A percentile compares a stretch with the other conserved stretches of the same genome.
Conservation (phyloP, 2,888 invertebrate genomes). For the Atrina japonica region DNA sequence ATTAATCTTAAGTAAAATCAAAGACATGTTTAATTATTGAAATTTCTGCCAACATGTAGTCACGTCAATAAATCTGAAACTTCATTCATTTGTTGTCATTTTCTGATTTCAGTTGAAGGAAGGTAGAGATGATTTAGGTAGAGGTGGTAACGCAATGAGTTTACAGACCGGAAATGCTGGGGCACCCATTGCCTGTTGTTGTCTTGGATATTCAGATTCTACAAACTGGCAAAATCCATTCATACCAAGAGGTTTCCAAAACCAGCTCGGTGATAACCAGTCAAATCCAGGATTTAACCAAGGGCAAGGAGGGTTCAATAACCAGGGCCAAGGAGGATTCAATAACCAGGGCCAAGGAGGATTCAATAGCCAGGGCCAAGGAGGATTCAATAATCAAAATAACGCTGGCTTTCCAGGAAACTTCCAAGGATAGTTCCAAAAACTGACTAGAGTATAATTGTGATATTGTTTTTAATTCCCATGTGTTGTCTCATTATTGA, state of each 20-base stretch:
- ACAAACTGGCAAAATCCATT: constrained; percentile 61
- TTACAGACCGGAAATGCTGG: constrained; percentile 62
- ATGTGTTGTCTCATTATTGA: too few relatives aligned
- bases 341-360: neutral
- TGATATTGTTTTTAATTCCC: too few relatives aligned
- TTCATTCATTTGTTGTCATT: too few relatives aligned
- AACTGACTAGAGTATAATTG: neutral
- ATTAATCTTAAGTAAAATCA: too few relatives aligned
- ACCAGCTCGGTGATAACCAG: neutral
- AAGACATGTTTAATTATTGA: too few relatives aligned
- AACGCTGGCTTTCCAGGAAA: constrained; percentile 11
- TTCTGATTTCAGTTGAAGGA: constrained; percentile 53
- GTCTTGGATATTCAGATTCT: constrained; percentile 52
- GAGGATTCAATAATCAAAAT: neutral
- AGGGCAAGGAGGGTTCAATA: neutral
- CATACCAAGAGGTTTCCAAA: constrained; percentile 28
- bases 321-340: neutral
- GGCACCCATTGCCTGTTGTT: constrained; percentile 60
- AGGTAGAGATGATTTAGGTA: constrained; percentile 59
- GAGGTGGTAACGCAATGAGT: constrained; percentile 53
- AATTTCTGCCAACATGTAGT: too few relatives aligned
- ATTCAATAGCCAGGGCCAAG: neutral
- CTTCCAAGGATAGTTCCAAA: constrained; percentile 22
- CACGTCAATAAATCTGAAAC: too few relatives aligned
- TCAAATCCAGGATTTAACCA: neutral